Evolutionary conservation across 2,888 invertebrate genomes (phyloP), one percentile per base, ranked within the genome.

Genomic region (Coleophora flavipennella): DNA sequence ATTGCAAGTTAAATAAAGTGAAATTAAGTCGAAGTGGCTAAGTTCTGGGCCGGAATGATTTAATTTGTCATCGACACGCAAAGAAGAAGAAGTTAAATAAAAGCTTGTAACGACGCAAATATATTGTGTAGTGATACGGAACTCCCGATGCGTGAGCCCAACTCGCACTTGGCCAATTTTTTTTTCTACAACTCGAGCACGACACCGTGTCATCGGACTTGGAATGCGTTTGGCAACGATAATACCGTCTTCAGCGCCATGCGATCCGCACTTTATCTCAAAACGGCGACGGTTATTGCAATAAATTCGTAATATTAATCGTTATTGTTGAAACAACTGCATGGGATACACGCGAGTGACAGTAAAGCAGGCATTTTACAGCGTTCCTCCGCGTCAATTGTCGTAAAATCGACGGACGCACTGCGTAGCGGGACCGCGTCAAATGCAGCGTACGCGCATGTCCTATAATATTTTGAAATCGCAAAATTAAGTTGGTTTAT

Each of bases 261-360:
- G 59, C 59, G 55, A 59, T 62, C 53, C 61, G 53, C 63, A 67
- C 67, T 71, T 72, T 66, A 66, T 66, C 71, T 67, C 75, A 69
- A 64, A 75, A 65, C 59, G 55, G 55, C 55, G 60, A 59, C 64
- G 51, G 51, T 20, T 59, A 63, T 60, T 54, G 55, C 66, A 64
- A 78, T 81, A 81, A 81, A 79, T 76, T 77, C 51, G 48, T 74
- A 71, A 72, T 79, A 71, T 83, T 80, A 81, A 81, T 81, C 67
- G 67, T 67, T 61, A 69, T 72, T 70, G 75, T 76, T 75, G 67
- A 78, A 79, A 81, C 79, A 81, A 80, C 78, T 62, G 62, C 55
- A 53, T 57, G 64, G 62, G 45, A 60, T 67, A 64, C 62, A 58
- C 62, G 55, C 53, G 55, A 55, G 53, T 53, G 59, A 71, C 65